These are phyloP conservation scores for Cyclura pinguis DNA, from an alignment of 2,797 vertebrate species.

Conservation along the genomic window DNA sequence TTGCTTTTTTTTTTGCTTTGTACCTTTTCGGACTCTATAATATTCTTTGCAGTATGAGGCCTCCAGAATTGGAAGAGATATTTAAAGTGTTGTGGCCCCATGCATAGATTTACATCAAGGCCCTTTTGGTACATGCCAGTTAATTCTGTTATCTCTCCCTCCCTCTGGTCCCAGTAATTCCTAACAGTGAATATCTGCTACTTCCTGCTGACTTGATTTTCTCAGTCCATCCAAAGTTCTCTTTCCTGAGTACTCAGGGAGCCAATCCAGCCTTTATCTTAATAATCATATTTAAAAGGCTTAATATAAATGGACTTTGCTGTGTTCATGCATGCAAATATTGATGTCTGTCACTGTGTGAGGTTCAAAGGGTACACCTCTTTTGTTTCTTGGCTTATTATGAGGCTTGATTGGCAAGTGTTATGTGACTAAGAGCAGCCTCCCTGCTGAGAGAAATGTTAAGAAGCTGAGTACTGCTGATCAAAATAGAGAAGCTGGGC, in stretches of 20 bases:
- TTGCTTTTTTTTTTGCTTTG: too few relatives aligned
- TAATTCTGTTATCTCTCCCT: not conserved
- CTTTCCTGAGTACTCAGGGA: not conserved
- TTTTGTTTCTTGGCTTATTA: slow-evolving; percentile 23
- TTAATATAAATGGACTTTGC: not conserved
- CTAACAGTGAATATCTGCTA: not conserved
- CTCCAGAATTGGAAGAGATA: not conserved
- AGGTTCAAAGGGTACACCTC: slow-evolving; percentile 4
- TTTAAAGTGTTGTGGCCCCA: not conserved
- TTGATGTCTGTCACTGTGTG: slow-evolving; percentile 27
- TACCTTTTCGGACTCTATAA: not conserved
- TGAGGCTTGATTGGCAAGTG: slow-evolving; percentile 32
- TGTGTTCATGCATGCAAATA: slow-evolving; percentile 2
- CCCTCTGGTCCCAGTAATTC: not conserved
- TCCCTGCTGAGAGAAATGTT: slow-evolving; percentile 18
- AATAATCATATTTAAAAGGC: not conserved
- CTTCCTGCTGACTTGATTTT: not conserved
- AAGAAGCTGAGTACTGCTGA: slow-evolving; percentile 21
- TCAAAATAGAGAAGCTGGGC: slow-evolving; percentile 15
- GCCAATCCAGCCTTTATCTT: not conserved
- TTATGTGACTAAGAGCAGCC: slow-evolving; percentile 13
- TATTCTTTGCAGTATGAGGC: not conserved
- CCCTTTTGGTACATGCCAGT: too few relatives aligned
- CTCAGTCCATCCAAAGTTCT: not conserved
- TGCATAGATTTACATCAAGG: not conserved